Evolutionary conservation across 2,797 vertebrate species (phyloP).

Genomic region (Pachyuromys duprasi): DNA sequence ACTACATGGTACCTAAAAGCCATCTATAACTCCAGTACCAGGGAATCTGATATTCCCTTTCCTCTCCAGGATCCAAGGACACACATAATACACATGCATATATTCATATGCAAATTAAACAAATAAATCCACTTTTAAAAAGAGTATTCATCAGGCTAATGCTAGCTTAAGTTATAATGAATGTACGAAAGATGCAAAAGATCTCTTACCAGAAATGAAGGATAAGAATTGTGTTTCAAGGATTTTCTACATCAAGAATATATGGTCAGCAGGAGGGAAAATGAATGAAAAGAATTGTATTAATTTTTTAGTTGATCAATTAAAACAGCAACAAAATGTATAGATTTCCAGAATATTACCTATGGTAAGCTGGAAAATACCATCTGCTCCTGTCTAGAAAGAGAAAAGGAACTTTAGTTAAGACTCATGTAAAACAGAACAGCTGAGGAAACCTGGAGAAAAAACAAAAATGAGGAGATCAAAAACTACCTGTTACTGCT

Average conservation of each 20-base stretch:
- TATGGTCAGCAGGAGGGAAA: neutral
- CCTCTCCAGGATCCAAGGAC: neutral
- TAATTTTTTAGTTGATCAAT: neutral
- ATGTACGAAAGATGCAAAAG: neutral
- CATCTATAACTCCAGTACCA: neutral
- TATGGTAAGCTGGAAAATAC: slow-evolving; percentile 15
- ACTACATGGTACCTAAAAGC: neutral
- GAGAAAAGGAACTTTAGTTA: slow-evolving; percentile 63
- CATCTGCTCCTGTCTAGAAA: slow-evolving; percentile 60
- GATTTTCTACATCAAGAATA: slow-evolving; percentile 31
- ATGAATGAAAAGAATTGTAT: slow-evolving; percentile 12
- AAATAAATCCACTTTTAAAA: neutral
- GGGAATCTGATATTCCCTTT: neutral
- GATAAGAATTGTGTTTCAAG: neutral
- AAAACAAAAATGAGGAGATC: neutral
- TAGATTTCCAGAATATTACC: slow-evolving; percentile 53
- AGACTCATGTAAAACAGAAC: slow-evolving; percentile 27
- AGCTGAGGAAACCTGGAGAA: slow-evolving; percentile 3
- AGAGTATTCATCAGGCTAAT: neutral
- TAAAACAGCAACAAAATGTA: neutral
- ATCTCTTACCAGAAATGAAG: neutral
- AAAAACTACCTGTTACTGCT: neutral
- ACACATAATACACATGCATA: neutral
- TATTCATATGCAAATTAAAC: neutral
- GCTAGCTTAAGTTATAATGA: neutral